phyloP scores from a whole-genome alignment of 1,140 invertebrate species.

The Solen grandis region DNA sequence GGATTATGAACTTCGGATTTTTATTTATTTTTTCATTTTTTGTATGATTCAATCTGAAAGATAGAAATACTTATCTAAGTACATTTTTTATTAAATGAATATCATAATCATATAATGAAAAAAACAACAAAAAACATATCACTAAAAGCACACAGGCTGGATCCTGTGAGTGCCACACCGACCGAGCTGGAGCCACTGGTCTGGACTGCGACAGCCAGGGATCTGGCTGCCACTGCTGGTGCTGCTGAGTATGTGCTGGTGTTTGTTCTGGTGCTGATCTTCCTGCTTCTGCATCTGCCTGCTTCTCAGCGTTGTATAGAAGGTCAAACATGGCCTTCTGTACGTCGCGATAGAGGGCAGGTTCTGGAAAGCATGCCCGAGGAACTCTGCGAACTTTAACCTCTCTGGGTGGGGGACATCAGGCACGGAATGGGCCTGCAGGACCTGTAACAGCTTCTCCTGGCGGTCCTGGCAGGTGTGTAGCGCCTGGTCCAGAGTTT shows the following conservation, averaged over 20 bases:
- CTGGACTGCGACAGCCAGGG: conserved; percentile 4
- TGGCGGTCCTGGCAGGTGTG: conserved; percentile 35
- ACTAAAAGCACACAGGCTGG: conserved; percentile 1
- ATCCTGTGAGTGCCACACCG: conserved; percentile 21
- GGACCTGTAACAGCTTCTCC: conserved; percentile 53
- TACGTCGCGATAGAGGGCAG: conserved; percentile 14
- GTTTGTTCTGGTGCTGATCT: too few species aligned
- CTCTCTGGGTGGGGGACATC: conserved; percentile 42
- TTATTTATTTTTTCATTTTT: too few species aligned
- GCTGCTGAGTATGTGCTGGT: too few species aligned
- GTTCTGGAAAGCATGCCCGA: conserved; percentile 46
- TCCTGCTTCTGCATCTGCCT: conserved; percentile 14
- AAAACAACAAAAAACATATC: background rate
- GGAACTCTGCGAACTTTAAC: conserved; percentile 50
- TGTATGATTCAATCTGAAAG: too few species aligned
- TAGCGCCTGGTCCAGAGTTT: conserved; percentile 11
- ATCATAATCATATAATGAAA: background rate
- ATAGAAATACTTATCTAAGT: too few species aligned
- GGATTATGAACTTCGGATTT: too few species aligned
- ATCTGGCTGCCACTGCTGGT: conserved; percentile 20
- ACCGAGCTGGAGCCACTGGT: conserved; percentile 4
- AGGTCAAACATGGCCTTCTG: conserved; percentile 18
- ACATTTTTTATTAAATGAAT: background rate
- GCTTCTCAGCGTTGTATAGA: too few species aligned
- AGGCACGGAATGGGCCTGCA: conserved; percentile 46